Conservation (phyloP, 2,113 vertebrate species). For the Procapra przewalskii region DNA sequence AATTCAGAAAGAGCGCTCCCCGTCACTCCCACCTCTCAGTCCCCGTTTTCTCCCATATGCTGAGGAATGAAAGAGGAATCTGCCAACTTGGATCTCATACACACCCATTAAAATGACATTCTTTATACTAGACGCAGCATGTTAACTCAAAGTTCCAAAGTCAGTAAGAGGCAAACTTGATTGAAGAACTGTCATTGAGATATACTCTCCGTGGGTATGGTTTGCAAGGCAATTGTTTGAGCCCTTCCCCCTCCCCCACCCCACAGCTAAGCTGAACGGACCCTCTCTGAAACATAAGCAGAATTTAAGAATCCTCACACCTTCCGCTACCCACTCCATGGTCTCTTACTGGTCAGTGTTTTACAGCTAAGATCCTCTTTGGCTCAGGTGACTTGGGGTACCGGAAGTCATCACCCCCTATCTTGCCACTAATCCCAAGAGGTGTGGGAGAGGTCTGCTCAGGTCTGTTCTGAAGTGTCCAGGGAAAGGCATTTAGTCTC, state of each 20-base stretch:
- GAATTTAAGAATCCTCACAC: accelerated
- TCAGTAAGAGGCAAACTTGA: background rate
- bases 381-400: background rate
- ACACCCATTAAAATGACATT: background rate
- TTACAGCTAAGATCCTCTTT: background rate
- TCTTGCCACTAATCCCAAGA: background rate
- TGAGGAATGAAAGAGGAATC: background rate
- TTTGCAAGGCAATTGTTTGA: background rate
- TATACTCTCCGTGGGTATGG: accelerated
- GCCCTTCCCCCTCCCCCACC: background rate
- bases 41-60: accelerated
- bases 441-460: too few species aligned
- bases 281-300: accelerated
- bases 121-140: background rate
- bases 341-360: background rate
- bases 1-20: background rate
- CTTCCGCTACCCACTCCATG: accelerated
- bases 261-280: accelerated
- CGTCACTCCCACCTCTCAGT: too few species aligned
- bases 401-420: background rate
- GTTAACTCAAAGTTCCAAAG: background rate
- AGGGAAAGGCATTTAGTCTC: background rate
- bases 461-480: background rate
- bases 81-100: background rate
- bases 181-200: background rate